Evolutionary conservation across 2,888 invertebrate genomes (phyloP).

Genomic region (Acrobasis consociella): DNA sequence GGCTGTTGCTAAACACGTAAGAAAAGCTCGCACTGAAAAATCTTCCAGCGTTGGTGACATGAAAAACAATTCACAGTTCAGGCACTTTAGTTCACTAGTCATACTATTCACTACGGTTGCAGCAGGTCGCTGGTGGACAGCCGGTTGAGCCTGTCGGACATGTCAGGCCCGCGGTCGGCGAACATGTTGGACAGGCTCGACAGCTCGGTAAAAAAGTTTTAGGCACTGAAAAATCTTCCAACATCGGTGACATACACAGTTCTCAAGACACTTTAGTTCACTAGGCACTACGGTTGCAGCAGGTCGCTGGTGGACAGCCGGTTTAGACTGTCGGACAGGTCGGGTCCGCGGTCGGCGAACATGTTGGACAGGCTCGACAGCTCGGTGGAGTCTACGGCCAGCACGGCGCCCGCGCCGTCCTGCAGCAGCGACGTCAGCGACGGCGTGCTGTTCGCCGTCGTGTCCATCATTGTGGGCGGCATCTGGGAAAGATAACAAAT

Average conservation of each 20-base stretch:
- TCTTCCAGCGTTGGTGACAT: too few relatives aligned
- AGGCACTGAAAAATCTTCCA: too few relatives aligned
- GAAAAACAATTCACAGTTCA: too few relatives aligned
- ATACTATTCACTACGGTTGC: conserved; percentile 22
- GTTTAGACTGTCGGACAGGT: conserved; percentile 56
- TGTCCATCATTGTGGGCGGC: conserved; percentile 46
- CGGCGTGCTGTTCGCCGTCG: conserved; percentile 34
- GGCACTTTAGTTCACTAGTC: too few relatives aligned
- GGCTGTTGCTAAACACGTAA: too few relatives aligned
- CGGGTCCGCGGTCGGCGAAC: conserved; percentile 41
- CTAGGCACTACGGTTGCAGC: conserved; percentile 29
- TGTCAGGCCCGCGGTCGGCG: conserved; percentile 41
- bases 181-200: conserved; percentile 61
- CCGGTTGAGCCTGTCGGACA: conserved; percentile 54
- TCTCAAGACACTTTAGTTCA: too few relatives aligned
- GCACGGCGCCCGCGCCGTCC: conserved; percentile 51
- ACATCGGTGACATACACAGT: too few relatives aligned
- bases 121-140: conserved; percentile 57
- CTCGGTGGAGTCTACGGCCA: conserved; percentile 77
- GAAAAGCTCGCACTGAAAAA: too few relatives aligned
- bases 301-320: conserved; percentile 56
- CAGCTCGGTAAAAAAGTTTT: too few relatives aligned
- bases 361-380: conserved; percentile 67
- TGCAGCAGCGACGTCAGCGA: conserved; percentile 52
- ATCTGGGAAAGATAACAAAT: conserved; percentile 23